Percentiles rank a stretch among this genome's conserved stretches.
These are phyloP conservation scores for Indicator indicator DNA, from an alignment of 2,113 vertebrate genomes.

Conservation along the genomic window DNA sequence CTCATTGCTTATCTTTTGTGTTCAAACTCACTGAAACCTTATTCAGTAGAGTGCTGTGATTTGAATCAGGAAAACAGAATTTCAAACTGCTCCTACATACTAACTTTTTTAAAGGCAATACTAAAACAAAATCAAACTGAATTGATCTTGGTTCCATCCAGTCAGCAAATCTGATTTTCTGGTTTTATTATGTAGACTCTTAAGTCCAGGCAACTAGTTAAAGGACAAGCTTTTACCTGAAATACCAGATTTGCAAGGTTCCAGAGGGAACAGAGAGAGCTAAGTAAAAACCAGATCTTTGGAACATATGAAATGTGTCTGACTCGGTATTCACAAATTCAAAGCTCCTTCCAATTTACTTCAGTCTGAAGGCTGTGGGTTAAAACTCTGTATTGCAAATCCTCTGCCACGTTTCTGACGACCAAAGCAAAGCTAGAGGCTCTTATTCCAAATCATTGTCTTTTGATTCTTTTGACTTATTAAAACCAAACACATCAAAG, in stretches of 20 bases:
- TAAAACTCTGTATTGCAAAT: not conserved
- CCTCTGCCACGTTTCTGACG: not conserved
- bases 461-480: not conserved
- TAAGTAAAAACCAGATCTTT: not conserved
- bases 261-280: not conserved
- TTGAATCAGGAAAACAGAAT: not conserved
- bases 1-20: not conserved
- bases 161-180: not conserved
- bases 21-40: not conserved
- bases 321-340: not conserved
- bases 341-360: not conserved
- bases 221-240: not conserved
- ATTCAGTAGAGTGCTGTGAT: not conserved
- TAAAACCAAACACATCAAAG: not conserved
- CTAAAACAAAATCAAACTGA: not conserved
- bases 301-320: not conserved
- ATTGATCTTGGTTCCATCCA: not conserved
- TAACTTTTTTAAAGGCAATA: not conserved
- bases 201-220: not conserved
- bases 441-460: not conserved
- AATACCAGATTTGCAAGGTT: not conserved
- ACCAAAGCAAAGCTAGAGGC: not conserved
- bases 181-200: not conserved
- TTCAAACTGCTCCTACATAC: not conserved
- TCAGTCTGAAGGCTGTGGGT: not conserved